Evolutionary conservation across 2,888 invertebrate genomes (phyloP), one percentile per base, ranked within the genome.

Genomic region (Drosophila vallismaia): DNA sequence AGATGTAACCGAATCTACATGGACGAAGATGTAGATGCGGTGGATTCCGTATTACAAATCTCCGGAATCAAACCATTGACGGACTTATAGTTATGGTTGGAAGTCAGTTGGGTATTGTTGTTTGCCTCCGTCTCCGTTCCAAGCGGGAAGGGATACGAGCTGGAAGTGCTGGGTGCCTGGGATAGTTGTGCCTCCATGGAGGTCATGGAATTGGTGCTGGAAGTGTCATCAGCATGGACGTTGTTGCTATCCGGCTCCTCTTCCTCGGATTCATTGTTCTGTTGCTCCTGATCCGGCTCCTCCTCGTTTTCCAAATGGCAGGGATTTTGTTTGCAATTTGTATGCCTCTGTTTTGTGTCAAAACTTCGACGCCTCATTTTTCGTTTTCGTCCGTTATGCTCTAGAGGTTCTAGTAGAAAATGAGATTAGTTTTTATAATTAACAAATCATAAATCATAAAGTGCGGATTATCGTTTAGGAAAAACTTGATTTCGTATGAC

Each of bases 141-240:
- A 6, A 2, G n/a, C 0, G 36, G 42, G 36, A 72, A 71, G n/a
- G 54, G 76, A 28, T 68, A 24, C 3, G 86, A 82, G 24, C 72
- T 75, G 2, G 86, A 79, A 19, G 77, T 83, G 80, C 82, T 86
- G 4, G 83, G 83, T 6, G 83, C 77, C 63, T 79, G 80, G 4
- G 88, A 87, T 12, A 87, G 12, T 46, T 82, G 82, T 6, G 80
- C 88, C 60, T 85, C 87, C 81, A 81, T 81, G 0, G 81, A 81
- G 29, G 86, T 79, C 45, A 86, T 79, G 26, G 88, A 86, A 24
- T 76, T 66, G 44, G 48, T 49, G 7, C 48, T 53, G 36, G 54
- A 46, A 26, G 52, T 45, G 26, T 40, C n/a, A 9, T 54, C 62
- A 36, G 33, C 33, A 9, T 36, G n/a, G n/a, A 36, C n/a, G n/a